A percentile compares a stretch with the other conserved stretches of the same genome.
phyloP scores from a whole-genome alignment of 1,140 invertebrate species.

The Drosophila pallidifrons region DNA sequence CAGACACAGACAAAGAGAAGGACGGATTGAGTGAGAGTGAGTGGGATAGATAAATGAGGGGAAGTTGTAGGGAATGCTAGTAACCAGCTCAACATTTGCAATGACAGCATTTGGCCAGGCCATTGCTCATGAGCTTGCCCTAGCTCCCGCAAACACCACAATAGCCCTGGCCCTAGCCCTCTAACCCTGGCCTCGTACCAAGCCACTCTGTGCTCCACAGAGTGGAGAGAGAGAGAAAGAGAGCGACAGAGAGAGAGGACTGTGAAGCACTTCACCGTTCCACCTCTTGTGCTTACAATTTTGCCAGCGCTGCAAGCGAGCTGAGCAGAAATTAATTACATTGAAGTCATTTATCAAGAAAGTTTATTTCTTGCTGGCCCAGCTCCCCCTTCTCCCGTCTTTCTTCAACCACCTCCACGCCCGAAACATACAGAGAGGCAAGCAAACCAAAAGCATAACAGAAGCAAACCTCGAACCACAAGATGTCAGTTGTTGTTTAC shows the following conservation, averaged over 20 bases:
- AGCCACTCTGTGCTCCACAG: slow-evolving; percentile 10
- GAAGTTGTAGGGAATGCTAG: not conserved
- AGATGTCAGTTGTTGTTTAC: slow-evolving; percentile 79
- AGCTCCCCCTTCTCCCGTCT: not conserved
- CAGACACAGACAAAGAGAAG: slow-evolving; percentile 23
- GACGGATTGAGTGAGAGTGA: not conserved
- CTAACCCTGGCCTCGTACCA: slow-evolving; percentile 31
- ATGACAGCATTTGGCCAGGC: slow-evolving; percentile 66
- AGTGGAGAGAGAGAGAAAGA: not conserved
- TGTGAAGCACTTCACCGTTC: slow-evolving; percentile 16
- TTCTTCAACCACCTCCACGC: not conserved
- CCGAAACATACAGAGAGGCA: slow-evolving; percentile 6
- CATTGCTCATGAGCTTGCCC: slow-evolving; percentile 68
- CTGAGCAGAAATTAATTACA: slow-evolving; percentile 82
- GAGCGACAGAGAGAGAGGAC: not conserved
- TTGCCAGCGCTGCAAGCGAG: slow-evolving; percentile 64
- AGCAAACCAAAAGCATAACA: slow-evolving; percentile 49
- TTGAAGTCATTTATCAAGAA: slow-evolving; percentile 84
- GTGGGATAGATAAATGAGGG: not conserved
- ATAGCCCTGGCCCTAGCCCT: slow-evolving; percentile 33
- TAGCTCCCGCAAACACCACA: slow-evolving; percentile 31
- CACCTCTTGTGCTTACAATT: slow-evolving; percentile 54
- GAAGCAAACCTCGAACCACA: slow-evolving; percentile 58
- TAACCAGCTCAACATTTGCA: slow-evolving; percentile 68
- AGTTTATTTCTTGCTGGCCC: slow-evolving; percentile 78